Base-by-base conservation (phyloP, 2,797 vertebrate genomes). In the Bovichtus diacanthus region DNA sequence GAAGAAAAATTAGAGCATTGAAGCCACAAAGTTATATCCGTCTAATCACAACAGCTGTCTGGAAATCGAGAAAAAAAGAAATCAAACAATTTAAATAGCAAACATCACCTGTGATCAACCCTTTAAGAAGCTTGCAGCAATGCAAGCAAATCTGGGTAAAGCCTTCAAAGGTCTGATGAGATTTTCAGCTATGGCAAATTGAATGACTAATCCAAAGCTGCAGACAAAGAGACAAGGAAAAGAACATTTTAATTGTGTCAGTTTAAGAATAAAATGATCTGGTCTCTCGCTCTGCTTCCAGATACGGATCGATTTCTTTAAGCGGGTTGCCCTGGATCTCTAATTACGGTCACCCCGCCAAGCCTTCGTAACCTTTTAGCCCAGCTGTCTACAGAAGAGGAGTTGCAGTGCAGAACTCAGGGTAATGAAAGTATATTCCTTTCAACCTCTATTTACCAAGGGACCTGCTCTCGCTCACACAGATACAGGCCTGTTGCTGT, bases 371-470 rank as follows among this genome's bases (percentile, higher is more conserved):
- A 88, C 86, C 87, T 76, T 84, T 84, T 77, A 70, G 80, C 76
- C 77, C 77, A 82, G 88, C 87, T 90, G 88, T 90, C 85, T 78
- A 6, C 27, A 74, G 77, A 59, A 84, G 82, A 77, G 61, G 62
- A 82, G 78, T 56, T 46, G 74, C 49, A 66, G 70, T 59, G 74
- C 74, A 82, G 55, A 78, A 78, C 71, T 67, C 70, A 12, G 59
- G 61, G 62, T 84, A 85, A 89, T 87, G 80, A 83, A 87, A 85
- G 61, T 87, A 61, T 90, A 80, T 60, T 87, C 60, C 79, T 81
- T 86, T 88, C 81, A 88, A 87, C 89, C 80, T 76, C 54, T 87
- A 78, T 92, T 91, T 90, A 90, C 87, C 73, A 61, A 87, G 75
- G 83, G 88, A 87, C 43, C 74, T 70, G 62, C 55, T 53, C 73